Evolutionary conservation across 2,797 vertebrate species (phyloP), one percentile per base, ranked within the genome.

Genomic region (Trachurus trachurus): DNA sequence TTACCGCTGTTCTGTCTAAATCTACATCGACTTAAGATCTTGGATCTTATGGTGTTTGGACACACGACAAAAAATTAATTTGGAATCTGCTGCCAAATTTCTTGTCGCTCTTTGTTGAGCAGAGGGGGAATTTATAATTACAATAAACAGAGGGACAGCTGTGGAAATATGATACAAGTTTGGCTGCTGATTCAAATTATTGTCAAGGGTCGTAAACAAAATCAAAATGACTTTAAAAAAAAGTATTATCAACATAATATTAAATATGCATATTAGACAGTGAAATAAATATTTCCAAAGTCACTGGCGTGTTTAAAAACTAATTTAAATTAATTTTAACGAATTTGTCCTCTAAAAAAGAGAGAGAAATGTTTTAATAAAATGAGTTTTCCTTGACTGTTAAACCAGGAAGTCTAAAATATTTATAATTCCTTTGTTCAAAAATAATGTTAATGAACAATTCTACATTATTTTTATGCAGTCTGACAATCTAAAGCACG

Each of bases 51-150:
- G 8, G 73, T 10, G 16, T 56, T 66, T 65, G 19, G 21, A 66
- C 22, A 13, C 19, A 39, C 11, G 5, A 8, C 17, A 7, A 2
- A 4, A n/a, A 45, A 37, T 10, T 15, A 34, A 52, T 15, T 19
- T 45, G 15, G 12, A 47, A 40, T 53, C 11, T 47, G 29, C 0
- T 8, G 12, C 49, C 74, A 64, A 49, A 60, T 49, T 71, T 13
- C 45, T 66, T 5, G 47, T 31, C 64, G 58, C 52, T 72, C 45
- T 16, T 47, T 69, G 22, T 37, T 29, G 45, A 44, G 56, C 39
- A 9, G 15, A 54, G 6, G 42, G 9, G n/a, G 26, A 22, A 52
- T 40, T 40, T 40, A 11, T 39, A 44, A 58, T 52, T 58, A 52
- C 12, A 16, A 12, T n/a, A 74, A 57, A 57, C 10, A 47, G 7